Base-by-base conservation (phyloP, 2,888 invertebrate species). In the Drosophila eohydei region DNA sequence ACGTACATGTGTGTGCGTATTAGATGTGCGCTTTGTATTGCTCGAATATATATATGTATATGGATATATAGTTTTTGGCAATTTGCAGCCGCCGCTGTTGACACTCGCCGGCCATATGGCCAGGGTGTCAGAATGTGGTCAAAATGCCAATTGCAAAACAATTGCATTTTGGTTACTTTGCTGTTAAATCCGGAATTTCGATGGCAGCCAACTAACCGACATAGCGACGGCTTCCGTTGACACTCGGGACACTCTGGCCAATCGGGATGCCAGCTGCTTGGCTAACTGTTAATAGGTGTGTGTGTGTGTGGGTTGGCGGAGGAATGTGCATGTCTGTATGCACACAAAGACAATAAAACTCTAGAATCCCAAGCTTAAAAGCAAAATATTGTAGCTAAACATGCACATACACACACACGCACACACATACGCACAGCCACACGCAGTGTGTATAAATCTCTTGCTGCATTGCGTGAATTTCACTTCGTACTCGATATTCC, bases 121-220 rank as follows among this genome's bases (percentile, higher is more conserved):
- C 80, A 50, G 77, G 73, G 88, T 87, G 90, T 85, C 89, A 89
- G 88, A 89, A 88, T 91, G 91, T 87, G 90, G 91, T 90, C 88
- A 81, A 85, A 90, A 90, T 91, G 90, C 88, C 90, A 90, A 87
- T 90, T 86, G 90, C 90, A 91, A 90, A 91, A 90, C 90, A 90
- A 91, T 91, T 91, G 90, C 87, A 87, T 90, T 91, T 90, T 81
- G 91, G 91, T 87, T 85, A 89, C 84, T 89, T 91, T 85, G 88
- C 81, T 87, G 81, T 85, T 81, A 87, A 91, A 86, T 81, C 89
- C 87, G 85, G 82, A 81, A 87, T 88, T 91, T 83, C 90, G 80
- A 78, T 81, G 88, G 86, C 83, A 89, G 80, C 80, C 88, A 84
- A 83, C 81, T 80, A 76, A 73, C 81, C 81, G 80, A 90, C 81